A percentile compares a stretch with the other conserved stretches of the same genome.
These are phyloP conservation scores for Lagodon rhomboides DNA, from an alignment of 2,797 vertebrate species.

Conservation along the genomic window DNA sequence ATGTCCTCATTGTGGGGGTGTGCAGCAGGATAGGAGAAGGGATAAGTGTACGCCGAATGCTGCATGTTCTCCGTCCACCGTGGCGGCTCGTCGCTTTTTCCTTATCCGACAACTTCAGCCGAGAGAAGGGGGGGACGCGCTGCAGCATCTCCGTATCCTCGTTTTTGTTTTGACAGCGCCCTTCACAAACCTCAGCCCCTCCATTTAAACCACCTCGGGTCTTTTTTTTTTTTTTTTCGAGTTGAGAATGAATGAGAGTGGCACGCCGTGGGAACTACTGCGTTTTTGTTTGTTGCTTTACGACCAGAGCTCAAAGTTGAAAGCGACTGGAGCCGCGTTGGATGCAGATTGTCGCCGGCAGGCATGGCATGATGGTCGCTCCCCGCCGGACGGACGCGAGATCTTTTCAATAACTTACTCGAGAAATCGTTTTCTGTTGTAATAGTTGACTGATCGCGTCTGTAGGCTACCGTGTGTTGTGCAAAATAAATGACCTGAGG, in stretches of 20 bases:
- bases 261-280: slow-evolving; percentile 70
- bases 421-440: slow-evolving; percentile 48
- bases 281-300: slow-evolving; percentile 79
- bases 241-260: slow-evolving; percentile 66
- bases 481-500: slow-evolving; percentile 74
- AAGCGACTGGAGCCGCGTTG: slow-evolving; percentile 61
- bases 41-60: slow-evolving; percentile 68
- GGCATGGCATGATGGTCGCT: slow-evolving; percentile 53
- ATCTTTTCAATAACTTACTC: slow-evolving; percentile 65
- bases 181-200: slow-evolving; percentile 72
- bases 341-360: slow-evolving; percentile 63
- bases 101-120: slow-evolving; percentile 80
- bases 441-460: slow-evolving; percentile 40
- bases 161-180: slow-evolving; percentile 74
- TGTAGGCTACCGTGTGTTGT: slow-evolving; percentile 57
- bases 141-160: slow-evolving; percentile 77
- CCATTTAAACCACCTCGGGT: slow-evolving; percentile 53
- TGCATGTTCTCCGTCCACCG: slow-evolving; percentile 74
- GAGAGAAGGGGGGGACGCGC: slow-evolving; percentile 68
- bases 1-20: slow-evolving; percentile 75
- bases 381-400: slow-evolving; percentile 67
- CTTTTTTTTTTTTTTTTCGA: slow-evolving; percentile 17
- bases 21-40: slow-evolving; percentile 59
- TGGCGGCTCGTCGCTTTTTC: slow-evolving; percentile 48
- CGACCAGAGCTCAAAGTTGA: slow-evolving; percentile 80